Base-by-base conservation (phyloP, 2,113 vertebrate genomes). In the Lepus timidus region DNA sequence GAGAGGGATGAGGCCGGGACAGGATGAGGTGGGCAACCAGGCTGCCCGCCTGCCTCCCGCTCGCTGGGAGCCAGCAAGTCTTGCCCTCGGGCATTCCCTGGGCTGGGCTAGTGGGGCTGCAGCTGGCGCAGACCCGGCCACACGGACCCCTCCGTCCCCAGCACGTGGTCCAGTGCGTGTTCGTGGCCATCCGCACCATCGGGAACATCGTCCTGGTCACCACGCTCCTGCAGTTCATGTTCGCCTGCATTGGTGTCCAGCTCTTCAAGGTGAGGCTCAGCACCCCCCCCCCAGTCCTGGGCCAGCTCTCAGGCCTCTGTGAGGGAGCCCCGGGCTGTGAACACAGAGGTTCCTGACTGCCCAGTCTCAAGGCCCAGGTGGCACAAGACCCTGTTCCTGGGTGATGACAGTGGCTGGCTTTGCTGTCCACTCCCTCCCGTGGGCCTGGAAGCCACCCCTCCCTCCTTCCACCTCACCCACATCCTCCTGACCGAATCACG, bases 141-240 rank as follows among this genome's bases (percentile, higher is more conserved):
- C 14, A 61, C 0, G 2, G 4, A 3, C 67, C 55, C 23, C 5
- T n/a, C 19, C 67, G 44, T 92, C 93, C n/a, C 3, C 98, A 99
- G 99, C 99, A 99, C 0, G 99, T 99, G 95, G 99, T 99, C 81
- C 99, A 99, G 97, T 99, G 99, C 0, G 99, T 99, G 93, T 99
- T 99, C 3, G 99, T 99, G 95, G 99, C 99, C 97, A 99, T 99
- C 97, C 99, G 99, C 98, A 99, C 99, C 14, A 99, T 99, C 0
- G 99, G 99, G 20, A 99, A 99, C 98, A 99, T 99, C 0, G 99
- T 99, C 76, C 97, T 99, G 65, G 99, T 99, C 96, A 99, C 99
- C 0, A 99, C 99, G 0, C 96, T 99, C 97, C 98, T 99, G 88
- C 99, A 99, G 97, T 99, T 99, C 98, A 99, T 99, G 98, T 99